Evolutionary conservation across 2,888 invertebrate genomes (phyloP).

Genomic region (Meiosimyza platycephala): DNA sequence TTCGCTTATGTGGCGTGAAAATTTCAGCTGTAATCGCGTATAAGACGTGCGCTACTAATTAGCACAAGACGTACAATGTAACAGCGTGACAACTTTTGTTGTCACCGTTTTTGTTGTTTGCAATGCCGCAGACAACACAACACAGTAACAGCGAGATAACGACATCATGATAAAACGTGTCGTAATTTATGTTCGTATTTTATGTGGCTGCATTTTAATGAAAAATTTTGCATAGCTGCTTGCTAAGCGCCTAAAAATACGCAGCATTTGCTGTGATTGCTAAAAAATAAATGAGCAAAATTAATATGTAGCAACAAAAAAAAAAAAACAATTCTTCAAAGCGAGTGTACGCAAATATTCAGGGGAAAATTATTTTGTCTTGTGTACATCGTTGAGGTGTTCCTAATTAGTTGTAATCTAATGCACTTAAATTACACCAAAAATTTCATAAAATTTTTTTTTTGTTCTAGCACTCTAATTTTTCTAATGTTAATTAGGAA

Average conservation of each 20-base stretch:
- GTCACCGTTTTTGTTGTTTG: background rate
- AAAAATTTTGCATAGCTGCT: no score
- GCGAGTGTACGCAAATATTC: no score
- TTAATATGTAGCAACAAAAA: conserved; percentile 10
- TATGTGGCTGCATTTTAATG: background rate
- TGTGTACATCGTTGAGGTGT: background rate
- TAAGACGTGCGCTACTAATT: no score
- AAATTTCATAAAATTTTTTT: conserved; percentile 11
- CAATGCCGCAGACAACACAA: background rate
- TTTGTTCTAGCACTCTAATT: background rate
- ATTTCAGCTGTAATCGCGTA: background rate
- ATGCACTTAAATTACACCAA: conserved; percentile 18
- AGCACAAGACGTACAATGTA: no score
- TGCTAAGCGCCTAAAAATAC: background rate
- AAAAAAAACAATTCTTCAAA: no score
- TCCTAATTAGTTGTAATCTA: conserved; percentile 24
- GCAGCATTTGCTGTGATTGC: conserved; percentile 4
- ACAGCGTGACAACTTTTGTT: no score
- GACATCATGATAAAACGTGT: conserved; percentile 17
- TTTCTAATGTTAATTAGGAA: no score
- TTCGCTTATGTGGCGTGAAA: conserved; percentile 20
- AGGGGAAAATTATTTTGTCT: no score
- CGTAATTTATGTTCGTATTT: conserved; percentile 20
- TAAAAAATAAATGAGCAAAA: conserved; percentile 24
- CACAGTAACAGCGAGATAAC: conserved; percentile 5